Conservation (phyloP, 2,888 invertebrate genomes). For the Sminthurinus aureus region DNA sequence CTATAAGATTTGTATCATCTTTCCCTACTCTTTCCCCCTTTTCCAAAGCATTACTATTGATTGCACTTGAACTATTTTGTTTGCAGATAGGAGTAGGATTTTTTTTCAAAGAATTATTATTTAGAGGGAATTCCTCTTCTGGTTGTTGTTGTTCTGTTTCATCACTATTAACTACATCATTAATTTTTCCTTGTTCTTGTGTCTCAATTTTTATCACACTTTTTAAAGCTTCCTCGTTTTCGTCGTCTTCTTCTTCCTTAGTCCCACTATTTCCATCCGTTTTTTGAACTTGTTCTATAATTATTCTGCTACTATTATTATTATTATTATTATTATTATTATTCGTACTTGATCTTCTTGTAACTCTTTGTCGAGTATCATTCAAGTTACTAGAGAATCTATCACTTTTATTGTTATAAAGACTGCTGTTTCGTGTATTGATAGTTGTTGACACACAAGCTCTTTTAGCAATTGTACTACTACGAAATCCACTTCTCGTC, state of each 20-base stretch:
- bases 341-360: neutral
- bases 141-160: neutral
- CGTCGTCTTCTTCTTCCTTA: neutral
- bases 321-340: neutral
- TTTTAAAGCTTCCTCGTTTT: neutral
- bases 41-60: neutral
- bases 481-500: slow-evolving; percentile 27
- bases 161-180: neutral
- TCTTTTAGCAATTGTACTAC: slow-evolving; percentile 38
- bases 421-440: neutral
- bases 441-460: slow-evolving; percentile 2
- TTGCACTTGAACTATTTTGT: neutral
- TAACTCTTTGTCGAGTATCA: too few relatives aligned
- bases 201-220: too few relatives aligned
- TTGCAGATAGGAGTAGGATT: neutral
- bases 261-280: neutral
- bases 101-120: neutral
- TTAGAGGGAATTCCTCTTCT: neutral
- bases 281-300: neutral
- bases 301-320: neutral
- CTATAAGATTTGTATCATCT: neutral
- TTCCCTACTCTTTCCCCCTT: neutral
- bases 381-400: neutral
- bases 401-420: slow-evolving; percentile 15
- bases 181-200: neutral